A percentile compares a stretch with the other conserved stretches of the same genome.
These are phyloP conservation scores for Orientallactaga sibirica DNA, from an alignment of 2,797 vertebrate genomes.

Conservation along the genomic window DNA sequence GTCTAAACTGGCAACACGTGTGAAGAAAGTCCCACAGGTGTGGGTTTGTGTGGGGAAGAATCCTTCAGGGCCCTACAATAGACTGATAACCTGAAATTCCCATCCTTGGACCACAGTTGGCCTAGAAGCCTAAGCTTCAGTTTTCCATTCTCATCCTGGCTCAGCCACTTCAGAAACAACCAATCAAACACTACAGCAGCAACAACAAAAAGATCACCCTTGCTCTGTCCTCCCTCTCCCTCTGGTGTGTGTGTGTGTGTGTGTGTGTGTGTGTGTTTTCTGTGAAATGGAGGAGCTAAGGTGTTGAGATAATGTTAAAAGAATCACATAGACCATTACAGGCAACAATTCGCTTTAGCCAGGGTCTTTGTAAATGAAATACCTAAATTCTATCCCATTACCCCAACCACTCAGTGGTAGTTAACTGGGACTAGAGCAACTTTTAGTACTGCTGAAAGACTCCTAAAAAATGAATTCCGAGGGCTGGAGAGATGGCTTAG, in stretches of 20 bases:
- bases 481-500: too few species aligned
- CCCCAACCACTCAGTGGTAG: background rate
- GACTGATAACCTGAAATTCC: background rate
- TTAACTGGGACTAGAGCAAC: background rate
- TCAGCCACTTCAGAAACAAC: background rate
- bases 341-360: constrained; percentile 1
- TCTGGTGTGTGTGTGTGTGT: background rate
- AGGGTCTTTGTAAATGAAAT: constrained; percentile 10
- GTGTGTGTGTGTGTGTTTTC: background rate
- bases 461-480: background rate
- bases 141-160: background rate
- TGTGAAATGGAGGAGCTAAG: background rate
- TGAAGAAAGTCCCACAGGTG: background rate
- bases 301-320: constrained; percentile 31
- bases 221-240: too few species aligned
- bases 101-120: background rate
- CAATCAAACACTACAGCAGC: too few species aligned
- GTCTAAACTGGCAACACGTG: background rate
- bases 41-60: background rate
- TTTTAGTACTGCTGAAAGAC: constrained; percentile 3
- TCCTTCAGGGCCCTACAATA: background rate
- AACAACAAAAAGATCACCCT: background rate
- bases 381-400: background rate
- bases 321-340: background rate
- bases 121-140: constrained; percentile 24